phyloP scores from a whole-genome alignment of 2,888 invertebrate species.

The Abscondita cerata region DNA sequence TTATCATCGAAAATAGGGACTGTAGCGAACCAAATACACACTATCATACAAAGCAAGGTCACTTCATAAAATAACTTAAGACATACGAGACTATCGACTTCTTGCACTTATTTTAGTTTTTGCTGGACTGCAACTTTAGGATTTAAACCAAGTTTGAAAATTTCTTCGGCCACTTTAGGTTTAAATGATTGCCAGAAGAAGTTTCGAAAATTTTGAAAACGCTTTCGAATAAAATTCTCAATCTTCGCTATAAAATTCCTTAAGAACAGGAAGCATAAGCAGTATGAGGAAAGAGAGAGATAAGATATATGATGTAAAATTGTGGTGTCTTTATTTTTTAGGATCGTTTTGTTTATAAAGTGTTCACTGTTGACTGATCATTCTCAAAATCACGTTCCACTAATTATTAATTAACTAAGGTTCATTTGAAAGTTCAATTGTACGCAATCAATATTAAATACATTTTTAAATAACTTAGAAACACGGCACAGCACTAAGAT shows the following conservation, averaged over 20 bases:
- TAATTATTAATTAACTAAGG: slow-evolving; percentile 33
- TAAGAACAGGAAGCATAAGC: slow-evolving; percentile 35
- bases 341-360: slow-evolving; percentile 11
- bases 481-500: slow-evolving; percentile 60
- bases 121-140: slow-evolving; percentile 46
- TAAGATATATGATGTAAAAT: slow-evolving; percentile 26
- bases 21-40: slow-evolving; percentile 52
- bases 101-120: slow-evolving; percentile 48
- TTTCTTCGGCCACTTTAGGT: slow-evolving; percentile 30
- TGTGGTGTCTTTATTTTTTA: slow-evolving; percentile 25
- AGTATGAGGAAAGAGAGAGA: slow-evolving; percentile 29
- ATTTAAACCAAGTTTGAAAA: slow-evolving; percentile 27
- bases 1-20: slow-evolving; percentile 34
- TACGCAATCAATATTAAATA: slow-evolving; percentile 30
- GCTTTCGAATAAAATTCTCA: slow-evolving; percentile 23
- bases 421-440: slow-evolving; percentile 22
- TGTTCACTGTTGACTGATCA: slow-evolving; percentile 13
- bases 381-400: slow-evolving; percentile 26
- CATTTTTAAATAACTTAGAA: slow-evolving; percentile 48
- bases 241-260: slow-evolving; percentile 21
- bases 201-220: slow-evolving; percentile 3
- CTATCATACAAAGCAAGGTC: slow-evolving; percentile 69
- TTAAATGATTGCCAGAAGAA: not conserved
- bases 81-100: slow-evolving; percentile 52
- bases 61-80: slow-evolving; percentile 58